Percentiles rank a stretch among this genome's conserved stretches.
These are phyloP conservation scores for Lycaena phlaeas DNA, from an alignment of 2,888 invertebrate genomes.

Conservation along the genomic window DNA sequence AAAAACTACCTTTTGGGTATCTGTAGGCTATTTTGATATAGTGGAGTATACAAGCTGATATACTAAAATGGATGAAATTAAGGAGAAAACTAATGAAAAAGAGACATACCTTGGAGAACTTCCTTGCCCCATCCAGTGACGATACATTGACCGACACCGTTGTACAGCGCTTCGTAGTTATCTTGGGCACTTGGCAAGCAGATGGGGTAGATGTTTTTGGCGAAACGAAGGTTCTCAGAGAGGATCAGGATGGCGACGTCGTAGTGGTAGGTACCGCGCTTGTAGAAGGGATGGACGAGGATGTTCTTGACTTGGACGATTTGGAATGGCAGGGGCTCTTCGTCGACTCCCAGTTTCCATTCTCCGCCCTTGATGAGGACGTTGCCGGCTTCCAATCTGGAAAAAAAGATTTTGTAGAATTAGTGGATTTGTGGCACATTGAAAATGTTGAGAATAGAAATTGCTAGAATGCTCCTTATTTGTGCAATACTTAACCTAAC, in stretches of 20 bases:
- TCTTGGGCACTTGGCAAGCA: constrained; percentile 73
- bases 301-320: constrained; percentile 80
- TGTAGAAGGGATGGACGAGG: constrained; percentile 79
- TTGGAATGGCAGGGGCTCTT: constrained; percentile 86
- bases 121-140: constrained; percentile 89
- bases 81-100: too few relatives aligned
- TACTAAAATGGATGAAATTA: too few relatives aligned
- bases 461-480: too few relatives aligned
- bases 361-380: constrained; percentile 85
- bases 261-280: constrained; percentile 71
- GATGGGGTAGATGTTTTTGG: constrained; percentile 82
- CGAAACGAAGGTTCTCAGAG: constrained; percentile 74
- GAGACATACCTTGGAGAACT: constrained; percentile 80
- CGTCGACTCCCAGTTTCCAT: constrained; percentile 87
- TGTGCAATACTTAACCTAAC: too few relatives aligned
- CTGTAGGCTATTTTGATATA: too few relatives aligned
- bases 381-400: constrained; percentile 76
- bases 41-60: too few relatives aligned
- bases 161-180: constrained; percentile 72
- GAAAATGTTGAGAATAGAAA: background rate
- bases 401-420: constrained; percentile 11
- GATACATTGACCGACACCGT: constrained; percentile 76
- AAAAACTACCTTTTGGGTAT: too few relatives aligned
- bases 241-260: constrained; percentile 83
- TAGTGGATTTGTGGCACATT: too few relatives aligned